Evolutionary conservation across 30 jellyfish, hydroid and myxozoan genomes (phyloP), one percentile per base, ranked within the genome.

Genomic region (Mastigias papua): DNA sequence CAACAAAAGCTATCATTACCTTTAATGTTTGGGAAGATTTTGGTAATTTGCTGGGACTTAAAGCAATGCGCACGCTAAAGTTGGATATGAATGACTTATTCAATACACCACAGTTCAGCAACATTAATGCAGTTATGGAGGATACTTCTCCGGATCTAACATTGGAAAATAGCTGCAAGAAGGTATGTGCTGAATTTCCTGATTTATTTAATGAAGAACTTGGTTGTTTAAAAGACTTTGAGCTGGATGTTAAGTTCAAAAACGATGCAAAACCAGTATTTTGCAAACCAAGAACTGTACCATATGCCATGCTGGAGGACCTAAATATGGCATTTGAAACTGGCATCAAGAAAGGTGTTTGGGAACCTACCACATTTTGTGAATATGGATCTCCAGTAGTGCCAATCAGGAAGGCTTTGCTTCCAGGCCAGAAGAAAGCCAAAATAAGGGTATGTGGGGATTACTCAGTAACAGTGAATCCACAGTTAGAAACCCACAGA

Each of bases 381-480:
- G 49, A 65, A 65, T 65, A 25, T 65, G 76, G 76, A 35, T 1
- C 76, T 65, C 76, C 76, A 65, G 76, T 26, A 35, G 76, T 65
- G 34, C 76, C 76, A 25, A 65, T 65, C 76, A 65, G 25, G 76
- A 65, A 65, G 37, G 76, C 76, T 65, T 21, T 65, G 76, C 76
- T 65, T 26, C 76, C 76, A 65, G 76, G 76, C 33, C 76, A 65
- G 54, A 37, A 37, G 54, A 37, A 37, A 37, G 54, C 54, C 54
- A 37, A 37, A 11, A 37, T 37, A 37, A 37, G 54, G 54, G 54
- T 37, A 37, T 37, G 54, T 37, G 54, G 54, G n/a, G 54, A 37
- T 37, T 37, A 37, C 11, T 37, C 54, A 37, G 54, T 37, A 37
- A 37, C 54, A 37, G 54, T 37, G 54, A 37, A 37, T 37, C 54